phyloP scores from a whole-genome alignment of 2,797 vertebrate species.

The Moxostoma hubbsi region DNA sequence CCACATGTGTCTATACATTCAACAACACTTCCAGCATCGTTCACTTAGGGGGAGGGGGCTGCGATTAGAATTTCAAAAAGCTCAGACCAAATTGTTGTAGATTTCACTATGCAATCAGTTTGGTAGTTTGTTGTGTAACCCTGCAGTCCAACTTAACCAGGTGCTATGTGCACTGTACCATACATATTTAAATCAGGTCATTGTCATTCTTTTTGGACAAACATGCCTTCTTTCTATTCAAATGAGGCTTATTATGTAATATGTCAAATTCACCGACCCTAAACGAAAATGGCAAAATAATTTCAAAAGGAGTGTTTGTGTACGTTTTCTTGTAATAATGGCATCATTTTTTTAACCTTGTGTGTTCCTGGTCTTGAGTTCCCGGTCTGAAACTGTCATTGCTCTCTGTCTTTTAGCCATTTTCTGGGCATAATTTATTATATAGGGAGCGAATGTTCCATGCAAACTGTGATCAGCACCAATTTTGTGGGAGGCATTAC shows the following conservation, averaged over 20 bases:
- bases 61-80: too few species aligned
- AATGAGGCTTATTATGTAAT: conserved; percentile 1
- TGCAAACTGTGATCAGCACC: background rate
- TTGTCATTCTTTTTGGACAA: background rate
- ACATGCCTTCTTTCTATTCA: conserved; percentile 1
- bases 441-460: background rate
- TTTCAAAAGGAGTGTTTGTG: background rate
- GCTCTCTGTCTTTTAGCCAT: background rate
- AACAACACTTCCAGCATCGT: too few species aligned
- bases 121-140: background rate
- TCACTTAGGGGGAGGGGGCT: too few species aligned
- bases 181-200: background rate
- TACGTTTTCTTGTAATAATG: background rate
- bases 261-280: conserved; percentile 1
- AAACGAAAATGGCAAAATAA: too few species aligned
- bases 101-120: background rate
- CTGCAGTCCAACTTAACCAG: background rate
- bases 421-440: background rate
- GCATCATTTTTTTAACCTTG: background rate
- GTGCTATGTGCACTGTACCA: background rate
- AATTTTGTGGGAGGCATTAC: background rate
- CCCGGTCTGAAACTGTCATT: background rate
- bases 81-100: too few species aligned
- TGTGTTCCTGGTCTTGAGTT: background rate
- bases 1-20: too few species aligned